A percentile compares a stretch with the other conserved stretches of the same genome.
Conservation (phyloP, 2,888 invertebrate genomes). For the Pecten maximus region DNA sequence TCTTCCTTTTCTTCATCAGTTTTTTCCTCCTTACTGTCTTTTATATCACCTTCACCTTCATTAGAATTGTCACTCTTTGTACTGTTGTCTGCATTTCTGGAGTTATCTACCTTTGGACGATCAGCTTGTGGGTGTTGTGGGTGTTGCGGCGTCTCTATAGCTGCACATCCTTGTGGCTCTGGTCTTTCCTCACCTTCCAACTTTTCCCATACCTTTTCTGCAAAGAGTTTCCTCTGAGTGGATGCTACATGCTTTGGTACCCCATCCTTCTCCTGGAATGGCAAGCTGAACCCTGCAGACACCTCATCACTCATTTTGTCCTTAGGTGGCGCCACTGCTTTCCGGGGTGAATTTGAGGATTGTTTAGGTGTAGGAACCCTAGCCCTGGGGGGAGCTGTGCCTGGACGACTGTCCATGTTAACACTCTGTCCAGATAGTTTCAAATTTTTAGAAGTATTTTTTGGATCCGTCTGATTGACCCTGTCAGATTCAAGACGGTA, state of each 20-base stretch:
- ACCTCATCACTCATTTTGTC: constrained; percentile 63
- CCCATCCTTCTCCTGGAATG: constrained; percentile 71
- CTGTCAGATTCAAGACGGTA: constrained; percentile 64
- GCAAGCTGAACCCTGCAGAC: constrained; percentile 67
- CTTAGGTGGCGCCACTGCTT: constrained; percentile 65
- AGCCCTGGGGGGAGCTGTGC: constrained; percentile 64
- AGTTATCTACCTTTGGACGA: constrained; percentile 50
- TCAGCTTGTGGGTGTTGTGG: constrained; percentile 51
- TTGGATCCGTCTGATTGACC: constrained; percentile 45
- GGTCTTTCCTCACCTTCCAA: constrained; percentile 60
- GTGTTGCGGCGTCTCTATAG: constrained; percentile 35
- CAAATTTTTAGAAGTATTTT: constrained; percentile 38
- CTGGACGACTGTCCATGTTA: constrained; percentile 55
- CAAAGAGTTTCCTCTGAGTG: constrained; percentile 70
- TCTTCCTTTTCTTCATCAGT: constrained; percentile 39
- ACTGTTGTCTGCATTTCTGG: constrained; percentile 54
- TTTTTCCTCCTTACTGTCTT: constrained; percentile 38
- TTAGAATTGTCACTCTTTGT: constrained; percentile 26
- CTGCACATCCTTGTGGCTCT: constrained; percentile 54
- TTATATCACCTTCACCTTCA: constrained; percentile 18
- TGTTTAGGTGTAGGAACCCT: constrained; percentile 62
- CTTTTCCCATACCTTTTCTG: constrained; percentile 59
- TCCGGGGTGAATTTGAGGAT: constrained; percentile 70
- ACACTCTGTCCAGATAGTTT: constrained; percentile 47
- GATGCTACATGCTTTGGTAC: constrained; percentile 68